phyloP scores from a whole-genome alignment of 2,113 vertebrate genomes.

The Actenoides lindsayi region DNA sequence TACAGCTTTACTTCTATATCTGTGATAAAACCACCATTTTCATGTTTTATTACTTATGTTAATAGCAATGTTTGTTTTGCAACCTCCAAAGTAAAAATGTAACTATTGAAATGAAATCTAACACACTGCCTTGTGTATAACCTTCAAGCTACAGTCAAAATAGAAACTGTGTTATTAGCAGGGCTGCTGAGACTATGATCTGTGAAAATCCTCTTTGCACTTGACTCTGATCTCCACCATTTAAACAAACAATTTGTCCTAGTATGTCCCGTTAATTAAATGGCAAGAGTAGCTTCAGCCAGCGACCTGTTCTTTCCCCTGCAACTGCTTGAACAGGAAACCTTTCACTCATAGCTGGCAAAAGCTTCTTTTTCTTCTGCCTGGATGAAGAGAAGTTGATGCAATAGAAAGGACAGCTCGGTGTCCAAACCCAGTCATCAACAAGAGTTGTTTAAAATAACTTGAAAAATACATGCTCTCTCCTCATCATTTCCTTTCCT shows the following conservation, averaged over 20 bases:
- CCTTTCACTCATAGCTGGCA: not conserved
- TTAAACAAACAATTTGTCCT: not conserved
- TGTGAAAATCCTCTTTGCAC: not conserved
- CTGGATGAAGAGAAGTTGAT: not conserved
- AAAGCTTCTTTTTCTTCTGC: conserved; percentile 15
- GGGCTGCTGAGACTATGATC: not conserved
- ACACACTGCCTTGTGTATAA: not conserved
- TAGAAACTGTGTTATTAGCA: not conserved
- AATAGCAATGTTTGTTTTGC: not conserved
- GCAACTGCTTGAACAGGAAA: not conserved
- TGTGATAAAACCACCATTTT: not conserved
- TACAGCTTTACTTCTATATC: not conserved
- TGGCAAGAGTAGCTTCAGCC: not conserved
- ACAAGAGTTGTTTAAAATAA: conserved; percentile 6
- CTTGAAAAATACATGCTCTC: not conserved
- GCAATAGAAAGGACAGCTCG: not conserved
- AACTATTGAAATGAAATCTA: not conserved
- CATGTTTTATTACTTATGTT: not conserved
- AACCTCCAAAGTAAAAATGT: not conserved
- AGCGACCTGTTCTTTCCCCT: not conserved
- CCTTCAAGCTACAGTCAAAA: not conserved
- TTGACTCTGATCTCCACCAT: not conserved
- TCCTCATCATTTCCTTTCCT: not conserved
- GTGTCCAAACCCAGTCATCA: not conserved
- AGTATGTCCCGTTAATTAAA: conserved; percentile 43